Base-by-base conservation (phyloP, 1,140 invertebrate genomes). In the Andrena cerasifolii region DNA sequence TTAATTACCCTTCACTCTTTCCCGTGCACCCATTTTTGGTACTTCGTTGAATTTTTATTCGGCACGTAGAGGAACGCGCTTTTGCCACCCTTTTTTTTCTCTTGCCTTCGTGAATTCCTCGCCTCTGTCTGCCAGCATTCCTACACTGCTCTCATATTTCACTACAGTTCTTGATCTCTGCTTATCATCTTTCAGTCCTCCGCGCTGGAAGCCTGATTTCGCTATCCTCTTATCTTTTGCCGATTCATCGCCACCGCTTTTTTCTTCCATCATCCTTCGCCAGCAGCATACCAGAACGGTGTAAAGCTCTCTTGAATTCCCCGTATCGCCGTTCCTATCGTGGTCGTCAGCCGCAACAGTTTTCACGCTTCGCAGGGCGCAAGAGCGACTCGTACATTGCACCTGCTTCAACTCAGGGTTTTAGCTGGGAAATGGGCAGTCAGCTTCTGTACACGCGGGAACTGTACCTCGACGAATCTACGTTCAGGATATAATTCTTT, bases 301-400 rank as follows among this genome's bases (percentile, higher is more conserved):
- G 54, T 58, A 49, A 82, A 77, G 79, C 79, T 81, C 76, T 77
- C 56, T 45, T 53, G 73, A 73, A 77, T 65, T 77, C 81, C 76
- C 73, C 79, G 66, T 81, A 62, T 72, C 72, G 59, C 68, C 72
- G 24, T 80, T 66, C 63, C 66, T 56, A 45, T 49, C 53, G 21
- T 10, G 53, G 53, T 47, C 49, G 71, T 78, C 79, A 78, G 76
- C 54, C 63, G 8, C 40, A 21, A 68, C 68, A 66, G 82, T 77
- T 68, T 47, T 82, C 80, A 82, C 31, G 47, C 21, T 53, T 40
- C 47, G 5, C 31, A 6, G 31, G 16, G 16, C 33, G 21, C 7
- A 6, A 14, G 18, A 62, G 21, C 43, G 40, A 49, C 36, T 8
- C 18, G 43, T 36, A 36, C 33, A 51, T 31, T 62, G 49, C n/a